Base-by-base conservation (phyloP, 2,888 invertebrate genomes). In the Eupithecia insigniata region DNA sequence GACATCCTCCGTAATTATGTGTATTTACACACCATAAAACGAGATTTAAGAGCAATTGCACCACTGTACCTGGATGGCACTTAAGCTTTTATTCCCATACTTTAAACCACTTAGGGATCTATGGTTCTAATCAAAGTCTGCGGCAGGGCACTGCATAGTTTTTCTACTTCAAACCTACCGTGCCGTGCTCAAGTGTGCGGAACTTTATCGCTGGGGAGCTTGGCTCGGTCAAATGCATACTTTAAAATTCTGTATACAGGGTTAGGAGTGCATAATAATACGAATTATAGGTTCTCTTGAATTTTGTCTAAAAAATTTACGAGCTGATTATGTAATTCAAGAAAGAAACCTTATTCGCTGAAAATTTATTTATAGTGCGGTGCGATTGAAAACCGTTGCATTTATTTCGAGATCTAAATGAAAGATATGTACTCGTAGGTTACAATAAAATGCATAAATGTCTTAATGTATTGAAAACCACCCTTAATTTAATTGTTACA, bases 111-210 rank as follows among this genome's bases (percentile, higher is more conserved):
- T 76, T 76, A 76, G 43, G 70, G 72, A 69, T 64, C 73, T 78
- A 74, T 72, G 76, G 76, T 77, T 78, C 76, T 78, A 80, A 79
- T 80, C 78, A 74, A 75, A 80, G 76, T 75, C 75, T 64, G 32
- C 73, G 26, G 74, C 68, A 72, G 14, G 34, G 73, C 73, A 72
- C 76, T 71, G 75, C 71, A 78, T 77, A 76, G 73, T 73, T 64
- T 76, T 69, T 74, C 68, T 67, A 64, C 74, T 68, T 78, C 74
- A 36, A 72, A 78, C 74, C 78, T 73, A 78, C 76, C 87, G 85
- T 86, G 85, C 74, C 88, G 87, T 89, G 89, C 86, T 85, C 81
- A 87, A 89, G 88, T 86, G 81, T 71, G 77, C 83, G 81, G 84
- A 83, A 85, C 83, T 82, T 84, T 86, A 85, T 86, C 85, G 79